These are phyloP conservation scores for Ciconia boyciana DNA, from an alignment of 2,113 vertebrate species.

Conservation along the genomic window DNA sequence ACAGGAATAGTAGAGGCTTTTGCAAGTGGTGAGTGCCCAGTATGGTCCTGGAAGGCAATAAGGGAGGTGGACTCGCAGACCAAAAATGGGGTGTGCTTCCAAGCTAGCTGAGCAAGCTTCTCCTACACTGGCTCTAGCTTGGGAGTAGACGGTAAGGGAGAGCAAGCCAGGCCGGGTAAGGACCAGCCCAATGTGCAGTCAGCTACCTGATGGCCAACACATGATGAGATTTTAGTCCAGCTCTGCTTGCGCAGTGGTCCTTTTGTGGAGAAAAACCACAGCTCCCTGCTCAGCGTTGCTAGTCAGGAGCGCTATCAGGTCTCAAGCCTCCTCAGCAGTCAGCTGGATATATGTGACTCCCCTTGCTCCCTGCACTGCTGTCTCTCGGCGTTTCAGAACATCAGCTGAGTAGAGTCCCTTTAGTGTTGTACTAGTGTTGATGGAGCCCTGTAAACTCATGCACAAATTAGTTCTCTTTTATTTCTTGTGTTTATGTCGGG, in stretches of 20 bases:
- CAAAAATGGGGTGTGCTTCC: not conserved
- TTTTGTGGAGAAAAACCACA: not conserved
- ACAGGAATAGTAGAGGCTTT: not conserved
- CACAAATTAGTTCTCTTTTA: slow-evolving; percentile 52
- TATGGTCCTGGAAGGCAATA: not conserved
- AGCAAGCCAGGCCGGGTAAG: not conserved
- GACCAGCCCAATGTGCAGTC: not conserved
- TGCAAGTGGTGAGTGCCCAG: not conserved
- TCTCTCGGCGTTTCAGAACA: not conserved
- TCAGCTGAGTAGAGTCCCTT: not conserved
- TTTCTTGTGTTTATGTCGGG: slow-evolving; percentile 27
- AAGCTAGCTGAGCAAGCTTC: not conserved
- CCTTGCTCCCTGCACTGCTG: not conserved
- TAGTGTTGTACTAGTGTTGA: not conserved
- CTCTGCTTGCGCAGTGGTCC: not conserved
- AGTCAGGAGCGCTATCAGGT: not conserved
- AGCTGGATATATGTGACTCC: not conserved
- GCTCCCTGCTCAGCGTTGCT: not conserved
- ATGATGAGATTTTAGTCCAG: not conserved
- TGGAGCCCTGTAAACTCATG: slow-evolving; percentile 45
- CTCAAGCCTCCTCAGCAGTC: not conserved
- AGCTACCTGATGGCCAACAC: not conserved
- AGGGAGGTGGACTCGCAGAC: not conserved
- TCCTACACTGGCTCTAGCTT: not conserved
- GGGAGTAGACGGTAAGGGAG: not conserved